Evolutionary conservation across 2,888 invertebrate genomes (phyloP).

Genomic region (Plusia festucae): DNA sequence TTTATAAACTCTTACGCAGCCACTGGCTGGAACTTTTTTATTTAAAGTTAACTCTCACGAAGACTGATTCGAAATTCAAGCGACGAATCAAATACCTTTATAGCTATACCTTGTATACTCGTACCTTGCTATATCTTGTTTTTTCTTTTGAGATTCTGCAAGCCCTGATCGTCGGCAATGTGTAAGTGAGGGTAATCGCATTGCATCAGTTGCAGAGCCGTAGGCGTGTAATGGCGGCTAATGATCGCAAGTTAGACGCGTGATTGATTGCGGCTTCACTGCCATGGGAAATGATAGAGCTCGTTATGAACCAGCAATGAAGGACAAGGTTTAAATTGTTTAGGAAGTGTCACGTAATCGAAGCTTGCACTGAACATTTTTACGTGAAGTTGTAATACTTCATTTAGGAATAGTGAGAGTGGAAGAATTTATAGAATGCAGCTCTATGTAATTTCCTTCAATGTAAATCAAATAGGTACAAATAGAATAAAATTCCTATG

Average conservation of each 20-base stretch:
- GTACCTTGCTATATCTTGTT: no score
- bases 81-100: not conserved
- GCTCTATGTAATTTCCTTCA: not conserved
- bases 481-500: no score
- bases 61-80: not conserved
- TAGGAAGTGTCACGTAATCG: not conserved
- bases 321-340: slow-evolving; percentile 13
- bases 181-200: slow-evolving; percentile 35
- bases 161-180: slow-evolving; percentile 32
- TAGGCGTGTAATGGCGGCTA: slow-evolving; percentile 40
- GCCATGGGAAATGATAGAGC: slow-evolving; percentile 30
- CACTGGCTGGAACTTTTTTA: not conserved
- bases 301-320: slow-evolving; percentile 18
- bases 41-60: not conserved
- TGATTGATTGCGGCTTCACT: slow-evolving; percentile 44
- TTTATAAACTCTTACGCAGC: not conserved
- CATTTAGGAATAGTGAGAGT: not conserved
- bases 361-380: not conserved
- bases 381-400: not conserved
- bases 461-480: not conserved
- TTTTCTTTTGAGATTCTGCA: slow-evolving; percentile 10
- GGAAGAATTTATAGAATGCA: not conserved
- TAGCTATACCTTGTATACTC: not conserved
- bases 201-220: slow-evolving; percentile 44
- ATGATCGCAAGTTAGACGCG: slow-evolving; percentile 32